phyloP scores from a whole-genome alignment of 1,140 invertebrate genomes.

The Samia ricini region DNA sequence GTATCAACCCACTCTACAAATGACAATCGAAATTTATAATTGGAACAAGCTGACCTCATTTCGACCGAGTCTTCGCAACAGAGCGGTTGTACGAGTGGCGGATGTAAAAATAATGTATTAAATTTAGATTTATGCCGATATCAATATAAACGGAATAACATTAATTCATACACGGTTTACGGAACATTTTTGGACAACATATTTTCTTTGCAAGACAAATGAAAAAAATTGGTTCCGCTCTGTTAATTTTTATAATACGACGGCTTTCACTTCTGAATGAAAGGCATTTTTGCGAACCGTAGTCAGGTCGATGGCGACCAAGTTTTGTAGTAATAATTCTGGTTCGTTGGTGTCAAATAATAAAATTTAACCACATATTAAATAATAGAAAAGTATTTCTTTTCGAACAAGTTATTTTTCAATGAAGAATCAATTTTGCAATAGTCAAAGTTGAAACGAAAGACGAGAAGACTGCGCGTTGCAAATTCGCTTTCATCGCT shows the following conservation, averaged over 20 bases:
- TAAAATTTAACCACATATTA: background rate
- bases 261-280: conserved; percentile 54
- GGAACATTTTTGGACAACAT: conserved; percentile 25
- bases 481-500: too few relatives aligned
- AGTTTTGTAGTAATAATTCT: conserved; percentile 22
- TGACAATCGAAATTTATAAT: conserved; percentile 67
- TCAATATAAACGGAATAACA: background rate
- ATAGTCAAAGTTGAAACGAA: too few relatives aligned
- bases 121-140: conserved; percentile 39
- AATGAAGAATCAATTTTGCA: too few relatives aligned
- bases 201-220: conserved; percentile 15
- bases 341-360: background rate
- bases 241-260: conserved; percentile 52
- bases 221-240: conserved; percentile 40
- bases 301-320: conserved; percentile 15
- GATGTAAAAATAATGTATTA: conserved; percentile 52
- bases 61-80: conserved; percentile 46
- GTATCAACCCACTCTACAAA: conserved; percentile 27
- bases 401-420: too few relatives aligned
- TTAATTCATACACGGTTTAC: background rate
- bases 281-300: conserved; percentile 41
- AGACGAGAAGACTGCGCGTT: too few relatives aligned
- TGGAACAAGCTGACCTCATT: conserved; percentile 68
- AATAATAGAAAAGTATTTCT: too few relatives aligned
- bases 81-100: conserved; percentile 42